phyloP scores from a whole-genome alignment of 2,888 invertebrate genomes.

The Epiblema foenella region DNA sequence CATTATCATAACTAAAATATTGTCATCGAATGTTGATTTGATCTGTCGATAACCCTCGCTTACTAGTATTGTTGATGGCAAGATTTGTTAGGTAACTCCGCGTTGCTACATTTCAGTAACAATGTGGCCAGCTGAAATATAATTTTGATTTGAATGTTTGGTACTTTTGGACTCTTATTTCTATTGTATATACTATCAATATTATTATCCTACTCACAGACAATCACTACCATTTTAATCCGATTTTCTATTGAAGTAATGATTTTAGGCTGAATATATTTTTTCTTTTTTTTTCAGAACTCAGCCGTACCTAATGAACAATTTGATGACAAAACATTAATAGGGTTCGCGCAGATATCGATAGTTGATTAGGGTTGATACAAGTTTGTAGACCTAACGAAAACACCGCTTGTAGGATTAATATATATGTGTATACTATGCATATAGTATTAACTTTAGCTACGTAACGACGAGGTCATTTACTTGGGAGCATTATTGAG shows the following conservation, averaged over 20 bases:
- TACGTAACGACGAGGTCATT: constrained; percentile 7
- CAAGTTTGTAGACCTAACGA: constrained; percentile 15
- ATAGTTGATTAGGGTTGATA: constrained; percentile 88
- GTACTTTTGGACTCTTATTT: too few relatives aligned
- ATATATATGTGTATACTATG: constrained; percentile 1
- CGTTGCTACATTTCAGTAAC: too few relatives aligned
- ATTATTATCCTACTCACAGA: too few relatives aligned
- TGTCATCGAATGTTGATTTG: too few relatives aligned
- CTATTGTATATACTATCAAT: too few relatives aligned
- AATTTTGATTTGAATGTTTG: too few relatives aligned
- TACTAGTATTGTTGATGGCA: too few relatives aligned
- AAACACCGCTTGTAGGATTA: constrained; percentile 29
- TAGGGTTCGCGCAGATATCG: constrained; percentile 98
- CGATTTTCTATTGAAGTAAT: background rate
- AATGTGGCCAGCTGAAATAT: too few relatives aligned
- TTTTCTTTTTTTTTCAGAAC: constrained; percentile 87
- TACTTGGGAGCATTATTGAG: background rate
- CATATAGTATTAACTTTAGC: constrained; percentile 23
- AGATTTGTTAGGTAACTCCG: too few relatives aligned
- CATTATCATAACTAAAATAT: too few relatives aligned
- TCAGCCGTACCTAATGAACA: constrained; percentile 88
- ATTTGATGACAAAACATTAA: constrained; percentile 96
- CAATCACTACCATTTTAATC: too few relatives aligned
- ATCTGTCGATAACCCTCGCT: too few relatives aligned
- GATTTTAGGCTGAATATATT: background rate